Base-by-base conservation (phyloP, 2,113 vertebrate genomes). In the Chloropsis cyanopogon region DNA sequence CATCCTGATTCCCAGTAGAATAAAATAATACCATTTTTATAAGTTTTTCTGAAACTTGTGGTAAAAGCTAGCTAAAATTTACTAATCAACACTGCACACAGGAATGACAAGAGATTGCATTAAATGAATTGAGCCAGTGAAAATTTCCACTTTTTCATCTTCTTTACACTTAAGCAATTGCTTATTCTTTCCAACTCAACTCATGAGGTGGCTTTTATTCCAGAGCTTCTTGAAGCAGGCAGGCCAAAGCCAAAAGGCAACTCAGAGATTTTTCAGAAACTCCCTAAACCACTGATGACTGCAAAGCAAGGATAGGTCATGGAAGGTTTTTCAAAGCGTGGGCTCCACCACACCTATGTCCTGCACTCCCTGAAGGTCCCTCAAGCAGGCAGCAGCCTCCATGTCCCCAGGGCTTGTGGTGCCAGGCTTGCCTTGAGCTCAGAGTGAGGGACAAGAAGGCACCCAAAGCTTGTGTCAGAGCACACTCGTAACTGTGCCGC, bases 401-500 rank as follows among this genome's bases (percentile, higher is more conserved):
- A 0, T 1, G 4, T 47, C 10, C 41, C 53, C 52, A 31, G n/a
- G 41, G 33, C 4, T 41, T 1, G 0, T 6, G 22, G 9, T 50
- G 52, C 31, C 10, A 6, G 33, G 9, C n/a, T 75, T 61, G 17
- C 17, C 57, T 59, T 8, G 7, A 49, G 14, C 28, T n/a, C 42
- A 7, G 28, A 28, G 19, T 0, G 12, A 41, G 15, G 24, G 2
- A 35, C 35, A 35, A 35, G 16, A 5, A 24, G 6, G 15, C 0
- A 0, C 14, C 46, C 50, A 64, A 11, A 0, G 1, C 14, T 15
- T 0, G 0, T 0, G 0, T 10, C 33, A 64, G 22, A 63, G 39
- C 13, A 14, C 4, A 1, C 2, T 6, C 4, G 0, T 26, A 28
- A 49, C 12, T 19, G 14, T 13, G n/a, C 52, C 54, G 11, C 33